These are phyloP conservation scores for Melanotaenia duboulayi DNA, from an alignment of 2,113 vertebrate species.

Conservation along the genomic window DNA sequence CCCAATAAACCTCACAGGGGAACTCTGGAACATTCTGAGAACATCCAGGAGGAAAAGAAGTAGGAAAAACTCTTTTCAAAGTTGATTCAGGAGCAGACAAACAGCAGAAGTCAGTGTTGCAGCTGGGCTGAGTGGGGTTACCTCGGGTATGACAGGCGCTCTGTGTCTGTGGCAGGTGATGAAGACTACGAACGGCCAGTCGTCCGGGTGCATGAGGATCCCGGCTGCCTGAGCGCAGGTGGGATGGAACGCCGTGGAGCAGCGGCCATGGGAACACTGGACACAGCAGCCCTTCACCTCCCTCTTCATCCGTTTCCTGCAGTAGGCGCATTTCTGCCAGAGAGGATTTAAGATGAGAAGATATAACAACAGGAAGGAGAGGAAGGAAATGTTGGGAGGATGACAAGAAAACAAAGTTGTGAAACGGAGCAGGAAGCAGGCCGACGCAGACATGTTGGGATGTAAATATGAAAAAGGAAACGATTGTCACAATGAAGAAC, in stretches of 20 bases:
- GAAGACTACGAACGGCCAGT: constrained; percentile 97
- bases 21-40: no score
- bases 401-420: constrained; percentile 9
- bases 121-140: no score
- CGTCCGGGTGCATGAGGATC: constrained; percentile 95
- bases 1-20: no score
- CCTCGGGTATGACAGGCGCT: constrained; percentile 87
- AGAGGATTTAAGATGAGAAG: constrained; percentile 25
- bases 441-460: constrained; percentile 4
- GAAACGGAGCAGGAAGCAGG: neutral
- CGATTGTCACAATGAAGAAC: no score
- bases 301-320: constrained; percentile 92
- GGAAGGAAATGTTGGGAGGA: constrained; percentile 27
- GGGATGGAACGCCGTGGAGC: constrained; percentile 96
- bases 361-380: constrained; percentile 30
- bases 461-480: constrained; percentile 7
- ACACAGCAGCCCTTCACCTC: constrained; percentile 91
- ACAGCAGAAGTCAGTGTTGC: no score
- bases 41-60: no score
- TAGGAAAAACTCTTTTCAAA: no score
- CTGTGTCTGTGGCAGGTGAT: constrained; percentile 95
- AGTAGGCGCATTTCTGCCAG: constrained; percentile 93
- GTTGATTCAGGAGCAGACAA: no score
- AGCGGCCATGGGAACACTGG: constrained; percentile 96
- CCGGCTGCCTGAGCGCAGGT: constrained; percentile 96